Evolutionary conservation across 1,140 invertebrate species (phyloP).

Genomic region (Condylostylus longicornis): DNA sequence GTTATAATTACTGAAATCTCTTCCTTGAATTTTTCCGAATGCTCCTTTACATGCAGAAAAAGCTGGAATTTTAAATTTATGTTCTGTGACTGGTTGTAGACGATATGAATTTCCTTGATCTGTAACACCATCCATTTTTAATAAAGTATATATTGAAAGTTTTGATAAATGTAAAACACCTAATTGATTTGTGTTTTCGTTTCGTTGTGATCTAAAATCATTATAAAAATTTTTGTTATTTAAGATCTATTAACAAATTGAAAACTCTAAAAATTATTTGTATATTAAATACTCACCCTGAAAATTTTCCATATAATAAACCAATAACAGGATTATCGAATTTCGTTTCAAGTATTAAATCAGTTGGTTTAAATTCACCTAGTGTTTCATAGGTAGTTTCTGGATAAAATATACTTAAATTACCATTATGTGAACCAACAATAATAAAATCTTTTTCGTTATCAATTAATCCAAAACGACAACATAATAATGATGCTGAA

Average conservation of each 20-base stretch:
- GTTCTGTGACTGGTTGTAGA: slow-evolving; percentile 40
- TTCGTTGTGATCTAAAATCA: slow-evolving; percentile 5
- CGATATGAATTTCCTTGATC: slow-evolving; percentile 25
- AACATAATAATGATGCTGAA: slow-evolving; percentile 24
- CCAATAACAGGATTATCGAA: slow-evolving; percentile 53
- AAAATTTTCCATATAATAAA: slow-evolving; percentile 51
- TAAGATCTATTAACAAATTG: neutral
- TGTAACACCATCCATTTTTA: slow-evolving; percentile 18
- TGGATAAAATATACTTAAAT: slow-evolving; percentile 46
- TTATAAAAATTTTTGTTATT: no score
- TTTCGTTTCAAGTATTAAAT: slow-evolving; percentile 53
- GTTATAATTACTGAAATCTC: no score
- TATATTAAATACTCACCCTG: slow-evolving; percentile 45
- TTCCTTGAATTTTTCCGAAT: slow-evolving; percentile 52
- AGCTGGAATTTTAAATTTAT: slow-evolving; percentile 39
- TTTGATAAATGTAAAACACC: slow-evolving; percentile 23
- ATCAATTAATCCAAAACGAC: slow-evolving; percentile 38
- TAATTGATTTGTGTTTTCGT: slow-evolving; percentile 24
- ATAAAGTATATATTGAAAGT: slow-evolving; percentile 24
- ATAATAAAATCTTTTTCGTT: slow-evolving; percentile 45
- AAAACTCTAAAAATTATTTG: no score
- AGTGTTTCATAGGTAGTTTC: slow-evolving; percentile 36
- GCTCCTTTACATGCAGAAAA: slow-evolving; percentile 51
- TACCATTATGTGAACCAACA: slow-evolving; percentile 53
- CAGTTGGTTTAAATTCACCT: slow-evolving; percentile 42